These are phyloP conservation scores for Platorchestia sp. DNA, from an alignment of 1,140 invertebrate genomes.

Conservation along the genomic window DNA sequence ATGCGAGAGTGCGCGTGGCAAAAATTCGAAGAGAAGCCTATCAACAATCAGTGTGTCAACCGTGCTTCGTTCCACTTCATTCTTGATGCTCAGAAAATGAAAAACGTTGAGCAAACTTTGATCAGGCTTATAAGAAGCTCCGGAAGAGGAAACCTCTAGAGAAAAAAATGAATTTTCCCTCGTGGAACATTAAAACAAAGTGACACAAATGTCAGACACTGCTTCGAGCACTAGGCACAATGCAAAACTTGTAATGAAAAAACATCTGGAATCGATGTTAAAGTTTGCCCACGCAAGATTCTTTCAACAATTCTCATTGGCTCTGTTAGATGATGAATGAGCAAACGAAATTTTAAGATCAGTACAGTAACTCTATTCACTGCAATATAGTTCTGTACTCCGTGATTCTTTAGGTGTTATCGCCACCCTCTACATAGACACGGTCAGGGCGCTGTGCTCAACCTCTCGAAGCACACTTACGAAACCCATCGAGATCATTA, in stretches of 20 bases:
- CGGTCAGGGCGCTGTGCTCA: no score
- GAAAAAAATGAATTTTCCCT: neutral
- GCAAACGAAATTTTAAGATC: no score
- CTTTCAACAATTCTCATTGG: no score
- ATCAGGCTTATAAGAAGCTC: neutral
- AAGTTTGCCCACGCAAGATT: neutral
- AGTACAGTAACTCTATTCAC: no score
- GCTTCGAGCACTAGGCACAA: neutral
- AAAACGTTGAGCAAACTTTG: neutral
- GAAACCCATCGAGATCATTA: no score
- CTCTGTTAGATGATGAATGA: no score
- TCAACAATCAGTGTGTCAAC: constrained; percentile 18
- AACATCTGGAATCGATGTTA: neutral
- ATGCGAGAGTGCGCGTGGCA: neutral
- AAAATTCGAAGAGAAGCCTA: neutral
- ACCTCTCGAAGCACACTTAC: no score
- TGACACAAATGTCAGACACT: neutral
- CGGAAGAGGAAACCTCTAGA: neutral
- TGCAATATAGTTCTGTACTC: no score
- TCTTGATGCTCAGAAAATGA: neutral
- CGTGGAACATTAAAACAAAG: no score
- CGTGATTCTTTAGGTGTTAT: no score
- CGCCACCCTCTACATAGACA: no score
- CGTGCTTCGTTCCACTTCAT: neutral
- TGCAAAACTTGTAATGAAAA: neutral